These are phyloP conservation scores for Amblyjoppa proteus DNA, from an alignment of 2,888 invertebrate species.

Conservation along the genomic window DNA sequence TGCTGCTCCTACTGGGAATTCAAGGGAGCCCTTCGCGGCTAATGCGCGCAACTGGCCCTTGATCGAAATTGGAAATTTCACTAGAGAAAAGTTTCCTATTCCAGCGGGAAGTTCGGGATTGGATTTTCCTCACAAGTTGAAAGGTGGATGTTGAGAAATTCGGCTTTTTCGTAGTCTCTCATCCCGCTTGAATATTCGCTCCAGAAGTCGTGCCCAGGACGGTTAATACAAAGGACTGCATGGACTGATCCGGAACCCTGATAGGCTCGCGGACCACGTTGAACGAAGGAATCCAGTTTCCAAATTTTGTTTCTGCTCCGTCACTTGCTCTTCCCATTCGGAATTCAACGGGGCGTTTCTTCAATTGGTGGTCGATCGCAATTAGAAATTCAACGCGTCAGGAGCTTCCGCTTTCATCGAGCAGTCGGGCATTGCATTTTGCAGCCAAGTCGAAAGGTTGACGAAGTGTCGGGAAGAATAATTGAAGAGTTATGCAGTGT, in stretches of 20 bases:
- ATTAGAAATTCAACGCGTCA: too few species aligned
- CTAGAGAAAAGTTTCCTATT: not conserved
- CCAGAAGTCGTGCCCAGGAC: constrained; percentile 71
- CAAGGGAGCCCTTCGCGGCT: too few species aligned
- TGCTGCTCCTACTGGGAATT: not conserved
- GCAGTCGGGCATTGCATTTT: not conserved
- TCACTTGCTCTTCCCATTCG: not conserved
- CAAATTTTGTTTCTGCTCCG: constrained; percentile 39
- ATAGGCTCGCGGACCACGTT: constrained; percentile 28
- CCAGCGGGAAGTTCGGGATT: not conserved
- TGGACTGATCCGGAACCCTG: constrained; percentile 64
- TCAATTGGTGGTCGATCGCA: too few species aligned
- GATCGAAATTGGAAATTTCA: too few species aligned
- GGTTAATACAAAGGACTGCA: constrained; percentile 74
- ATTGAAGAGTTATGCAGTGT: not conserved
- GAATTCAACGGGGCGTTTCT: too few species aligned
- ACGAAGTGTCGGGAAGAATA: not conserved
- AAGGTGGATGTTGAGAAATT: not conserved
- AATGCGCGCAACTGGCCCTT: too few species aligned
- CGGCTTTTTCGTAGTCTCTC: constrained; percentile 48
- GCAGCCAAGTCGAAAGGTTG: not conserved
- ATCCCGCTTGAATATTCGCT: constrained; percentile 70
- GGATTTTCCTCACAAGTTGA: not conserved
- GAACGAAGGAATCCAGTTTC: constrained; percentile 58
- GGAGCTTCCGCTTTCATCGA: not conserved